Conservation (phyloP, 1,140 invertebrate genomes). For the Pseudomyrmex concolor region DNA sequence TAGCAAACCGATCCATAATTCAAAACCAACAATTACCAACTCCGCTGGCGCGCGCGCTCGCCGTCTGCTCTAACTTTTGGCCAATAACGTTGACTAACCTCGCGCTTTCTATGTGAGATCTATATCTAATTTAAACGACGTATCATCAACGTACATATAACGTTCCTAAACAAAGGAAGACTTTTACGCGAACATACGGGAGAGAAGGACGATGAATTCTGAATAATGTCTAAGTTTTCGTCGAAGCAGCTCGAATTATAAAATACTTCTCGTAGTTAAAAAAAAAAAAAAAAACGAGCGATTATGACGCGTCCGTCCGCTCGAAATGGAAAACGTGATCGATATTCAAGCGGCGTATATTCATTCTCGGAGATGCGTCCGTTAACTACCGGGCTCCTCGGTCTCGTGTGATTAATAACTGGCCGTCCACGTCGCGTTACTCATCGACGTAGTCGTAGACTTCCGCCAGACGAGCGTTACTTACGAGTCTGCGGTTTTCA, state of each 20-base stretch:
- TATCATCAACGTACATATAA: not conserved
- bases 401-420: constrained; percentile 73
- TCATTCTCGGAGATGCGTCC: constrained; percentile 42
- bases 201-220: not conserved
- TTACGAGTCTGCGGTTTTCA: constrained; percentile 77
- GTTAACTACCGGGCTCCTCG: constrained; percentile 62
- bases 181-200: not conserved
- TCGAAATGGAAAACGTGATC: constrained; percentile 37
- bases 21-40: constrained; percentile 56
- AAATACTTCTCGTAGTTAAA: not conserved
- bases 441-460: constrained; percentile 73
- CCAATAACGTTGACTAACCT: constrained; percentile 6
- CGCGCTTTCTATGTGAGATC: constrained; percentile 24
- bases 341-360: constrained; percentile 61
- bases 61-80: constrained; percentile 2
- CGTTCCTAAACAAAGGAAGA: constrained; percentile 8
- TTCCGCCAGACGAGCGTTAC: constrained; percentile 75
- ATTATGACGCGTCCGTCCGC: not conserved
- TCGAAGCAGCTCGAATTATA: not conserved
- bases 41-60: constrained; percentile 1
- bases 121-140: constrained; percentile 51
- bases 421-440: constrained; percentile 75
- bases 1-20: constrained; percentile 53
- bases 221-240: not conserved
- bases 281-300: constrained; percentile 9